These are phyloP conservation scores for Chironomus riparius DNA, from an alignment of 2,888 invertebrate species.

Conservation along the genomic window DNA sequence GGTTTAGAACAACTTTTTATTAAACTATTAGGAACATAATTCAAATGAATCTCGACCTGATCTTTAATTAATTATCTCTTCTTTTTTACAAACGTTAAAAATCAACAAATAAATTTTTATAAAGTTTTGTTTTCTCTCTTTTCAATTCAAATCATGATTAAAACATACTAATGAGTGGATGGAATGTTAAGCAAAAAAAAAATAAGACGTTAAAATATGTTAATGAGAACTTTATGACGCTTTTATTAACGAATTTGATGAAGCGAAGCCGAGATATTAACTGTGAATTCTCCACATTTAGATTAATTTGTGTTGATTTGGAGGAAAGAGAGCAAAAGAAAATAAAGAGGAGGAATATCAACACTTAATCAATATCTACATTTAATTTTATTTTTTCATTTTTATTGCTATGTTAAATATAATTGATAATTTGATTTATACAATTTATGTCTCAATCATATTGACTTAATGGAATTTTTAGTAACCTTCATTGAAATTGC, in stretches of 20 bases:
- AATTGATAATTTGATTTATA: neutral
- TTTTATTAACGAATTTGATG: slow-evolving; percentile 17
- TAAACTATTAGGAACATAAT: too few relatives aligned
- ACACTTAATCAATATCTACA: neutral
- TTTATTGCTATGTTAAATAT: neutral
- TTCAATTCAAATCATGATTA: slow-evolving; percentile 3
- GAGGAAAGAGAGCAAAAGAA: too few relatives aligned
- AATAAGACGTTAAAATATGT: slow-evolving; percentile 18
- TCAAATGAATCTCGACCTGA: too few relatives aligned
- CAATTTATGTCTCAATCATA: neutral
- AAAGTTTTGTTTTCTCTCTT: neutral
- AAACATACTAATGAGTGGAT: slow-evolving; percentile 13
- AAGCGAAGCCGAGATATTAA: neutral
- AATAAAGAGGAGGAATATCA: neutral
- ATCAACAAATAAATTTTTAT: too few relatives aligned
- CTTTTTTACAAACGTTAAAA: too few relatives aligned
- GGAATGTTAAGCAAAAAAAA: too few relatives aligned
- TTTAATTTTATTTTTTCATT: neutral
- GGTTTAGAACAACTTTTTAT: too few relatives aligned
- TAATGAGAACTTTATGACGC: slow-evolving; percentile 23
- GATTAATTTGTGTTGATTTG: neutral
- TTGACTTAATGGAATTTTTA: neutral
- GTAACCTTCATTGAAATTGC: neutral
- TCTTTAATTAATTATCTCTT: too few relatives aligned
- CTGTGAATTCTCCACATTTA: neutral